These are phyloP conservation scores for Drosophila truncata DNA, from an alignment of 1,140 invertebrate genomes.

Conservation along the genomic window DNA sequence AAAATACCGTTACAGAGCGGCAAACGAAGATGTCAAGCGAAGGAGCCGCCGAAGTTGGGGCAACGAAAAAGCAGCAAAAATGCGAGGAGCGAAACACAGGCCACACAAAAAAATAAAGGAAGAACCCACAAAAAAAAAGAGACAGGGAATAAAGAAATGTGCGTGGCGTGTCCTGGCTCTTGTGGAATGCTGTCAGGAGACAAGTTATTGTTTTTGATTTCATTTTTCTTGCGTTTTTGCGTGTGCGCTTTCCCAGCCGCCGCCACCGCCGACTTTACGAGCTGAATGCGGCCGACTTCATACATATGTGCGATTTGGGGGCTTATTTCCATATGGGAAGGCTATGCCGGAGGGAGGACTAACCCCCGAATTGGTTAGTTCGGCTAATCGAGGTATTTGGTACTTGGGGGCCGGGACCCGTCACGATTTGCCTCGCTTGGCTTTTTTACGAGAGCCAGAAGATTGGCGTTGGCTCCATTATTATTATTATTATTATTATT, in stretches of 20 bases:
- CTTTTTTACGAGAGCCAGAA: constrained; percentile 42
- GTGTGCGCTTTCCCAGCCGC: constrained; percentile 41
- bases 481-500: constrained; percentile 64
- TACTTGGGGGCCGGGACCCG: constrained; percentile 38
- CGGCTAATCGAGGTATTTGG: constrained; percentile 79
- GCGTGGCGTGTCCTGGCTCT: constrained; percentile 68
- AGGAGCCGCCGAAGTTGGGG: constrained; percentile 45
- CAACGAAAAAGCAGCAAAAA: constrained; percentile 41
- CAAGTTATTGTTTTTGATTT: constrained; percentile 84
- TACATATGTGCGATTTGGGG: constrained; percentile 54
- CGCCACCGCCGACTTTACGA: constrained; percentile 39
- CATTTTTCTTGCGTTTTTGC: constrained; percentile 73
- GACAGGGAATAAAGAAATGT: constrained; percentile 49
- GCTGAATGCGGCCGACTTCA: constrained; percentile 30
- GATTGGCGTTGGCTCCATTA: constrained; percentile 60
- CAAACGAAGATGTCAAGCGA: constrained; percentile 78
- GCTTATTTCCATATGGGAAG: constrained; percentile 76
- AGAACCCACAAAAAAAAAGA: neutral
- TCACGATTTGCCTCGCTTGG: constrained; percentile 64
- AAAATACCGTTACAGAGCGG: constrained; percentile 50
- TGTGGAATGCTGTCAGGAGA: constrained; percentile 82
- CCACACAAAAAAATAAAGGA: constrained; percentile 9
- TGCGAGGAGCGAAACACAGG: constrained; percentile 27
- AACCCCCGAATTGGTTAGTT: constrained; percentile 74
- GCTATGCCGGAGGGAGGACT: constrained; percentile 8